Percentiles rank a stretch among this genome's conserved stretches.
Conservation (phyloP, 2,888 invertebrate genomes). For the Diaperis boleti region DNA sequence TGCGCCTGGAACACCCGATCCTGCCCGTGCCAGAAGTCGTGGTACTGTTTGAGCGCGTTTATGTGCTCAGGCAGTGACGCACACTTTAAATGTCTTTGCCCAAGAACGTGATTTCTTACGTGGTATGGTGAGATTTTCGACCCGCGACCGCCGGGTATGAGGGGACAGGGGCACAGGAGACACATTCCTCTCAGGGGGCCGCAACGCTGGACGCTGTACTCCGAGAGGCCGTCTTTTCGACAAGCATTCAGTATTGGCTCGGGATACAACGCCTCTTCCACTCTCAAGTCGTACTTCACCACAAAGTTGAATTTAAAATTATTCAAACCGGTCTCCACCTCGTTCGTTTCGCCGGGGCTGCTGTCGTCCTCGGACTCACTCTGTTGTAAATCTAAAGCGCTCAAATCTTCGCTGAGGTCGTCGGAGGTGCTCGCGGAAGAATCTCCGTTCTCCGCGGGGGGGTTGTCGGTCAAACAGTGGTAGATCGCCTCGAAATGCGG, state of each 20-base stretch:
- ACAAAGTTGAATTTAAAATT: conserved; percentile 49
- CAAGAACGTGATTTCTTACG: conserved; percentile 52
- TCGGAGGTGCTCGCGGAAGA: conserved; percentile 22
- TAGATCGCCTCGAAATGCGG: conserved; percentile 53
- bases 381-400: background rate
- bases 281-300: conserved; percentile 45
- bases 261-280: conserved; percentile 53
- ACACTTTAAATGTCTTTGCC: conserved; percentile 51
- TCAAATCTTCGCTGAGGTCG: conserved; percentile 11
- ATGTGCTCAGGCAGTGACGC: conserved; percentile 33
- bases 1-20: conserved; percentile 55
- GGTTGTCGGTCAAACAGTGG: conserved; percentile 7
- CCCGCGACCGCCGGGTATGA: conserved; percentile 39
- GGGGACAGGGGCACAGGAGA: conserved; percentile 54
- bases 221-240: conserved; percentile 48
- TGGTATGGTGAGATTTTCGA: conserved; percentile 42
- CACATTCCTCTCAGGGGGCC: conserved; percentile 51
- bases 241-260: conserved; percentile 45
- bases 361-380: background rate
- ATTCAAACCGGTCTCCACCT: conserved; percentile 48
- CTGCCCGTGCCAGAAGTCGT: conserved; percentile 53
- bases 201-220: conserved; percentile 49
- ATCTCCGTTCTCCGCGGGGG: conserved; percentile 47
- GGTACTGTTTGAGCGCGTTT: conserved; percentile 50
- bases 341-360: background rate